A percentile compares a stretch with the other conserved stretches of the same genome.
Conservation (phyloP, 1,140 invertebrate genomes). For the Halesus radiatus region DNA sequence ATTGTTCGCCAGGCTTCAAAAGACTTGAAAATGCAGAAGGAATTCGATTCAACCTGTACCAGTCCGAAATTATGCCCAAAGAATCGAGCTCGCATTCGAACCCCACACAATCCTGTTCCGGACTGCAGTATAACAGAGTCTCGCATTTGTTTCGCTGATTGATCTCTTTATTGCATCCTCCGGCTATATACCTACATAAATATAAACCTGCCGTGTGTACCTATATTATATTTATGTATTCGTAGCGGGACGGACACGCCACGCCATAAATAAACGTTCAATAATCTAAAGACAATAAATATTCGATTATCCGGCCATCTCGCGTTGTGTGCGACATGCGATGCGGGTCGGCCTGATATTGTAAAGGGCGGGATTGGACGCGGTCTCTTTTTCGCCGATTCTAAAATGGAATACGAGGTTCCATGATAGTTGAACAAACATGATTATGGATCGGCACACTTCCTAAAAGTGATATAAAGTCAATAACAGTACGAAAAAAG, state of each 20-base stretch:
- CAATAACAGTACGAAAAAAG: no score
- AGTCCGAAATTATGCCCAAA: not conserved
- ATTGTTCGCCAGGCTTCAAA: no score
- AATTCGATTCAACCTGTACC: not conserved
- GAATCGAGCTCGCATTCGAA: not conserved
- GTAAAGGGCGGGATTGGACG: not conserved
- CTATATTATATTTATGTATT: not conserved
- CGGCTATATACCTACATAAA: not conserved
- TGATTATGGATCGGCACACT: no score
- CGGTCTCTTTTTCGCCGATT: not conserved
- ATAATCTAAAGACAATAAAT: slow-evolving; percentile 40
- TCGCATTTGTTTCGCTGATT: slow-evolving; percentile 20
- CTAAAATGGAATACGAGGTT: slow-evolving; percentile 2
- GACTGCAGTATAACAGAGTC: not conserved
- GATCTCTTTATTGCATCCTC: slow-evolving; percentile 35
- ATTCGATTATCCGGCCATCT: slow-evolving; percentile 46
- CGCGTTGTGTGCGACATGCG: slow-evolving; percentile 11
- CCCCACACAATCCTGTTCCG: no score
- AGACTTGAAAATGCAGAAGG: no score
- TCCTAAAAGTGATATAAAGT: no score
- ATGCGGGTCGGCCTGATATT: not conserved
- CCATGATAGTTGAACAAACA: no score
- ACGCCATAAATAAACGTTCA: slow-evolving; percentile 42
- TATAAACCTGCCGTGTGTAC: no score
- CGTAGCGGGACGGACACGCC: slow-evolving; percentile 25